phyloP scores from a whole-genome alignment of 2,797 vertebrate species.

The Echiichthys vipera region DNA sequence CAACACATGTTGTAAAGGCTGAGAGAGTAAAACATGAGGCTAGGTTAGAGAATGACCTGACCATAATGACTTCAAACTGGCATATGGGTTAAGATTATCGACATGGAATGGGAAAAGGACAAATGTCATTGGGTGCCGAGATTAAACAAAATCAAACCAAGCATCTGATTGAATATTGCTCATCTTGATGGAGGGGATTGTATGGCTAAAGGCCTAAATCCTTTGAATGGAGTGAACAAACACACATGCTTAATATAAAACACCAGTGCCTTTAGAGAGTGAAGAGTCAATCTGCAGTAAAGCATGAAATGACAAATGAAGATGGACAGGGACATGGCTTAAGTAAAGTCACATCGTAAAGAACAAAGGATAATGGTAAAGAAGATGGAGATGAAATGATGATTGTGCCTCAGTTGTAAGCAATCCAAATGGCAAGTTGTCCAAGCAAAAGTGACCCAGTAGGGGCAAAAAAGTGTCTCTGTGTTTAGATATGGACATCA shows the following conservation, averaged over 20 bases:
- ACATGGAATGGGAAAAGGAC: constrained; percentile 30
- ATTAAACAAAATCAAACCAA: constrained; percentile 28
- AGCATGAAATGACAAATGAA: constrained; percentile 70
- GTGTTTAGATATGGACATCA: constrained; percentile 33
- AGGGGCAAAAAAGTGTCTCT: constrained; percentile 7
- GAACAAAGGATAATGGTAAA: constrained; percentile 62
- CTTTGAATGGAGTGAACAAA: constrained; percentile 47
- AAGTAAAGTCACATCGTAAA: constrained; percentile 59
- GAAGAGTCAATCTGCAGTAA: constrained; percentile 58
- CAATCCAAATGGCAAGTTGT: constrained; percentile 34
- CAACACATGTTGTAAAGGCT: constrained; percentile 66
- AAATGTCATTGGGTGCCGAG: constrained; percentile 44
- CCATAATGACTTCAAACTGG: constrained; percentile 59
- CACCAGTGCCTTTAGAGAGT: constrained; percentile 48
- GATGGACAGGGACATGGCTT: constrained; percentile 67
- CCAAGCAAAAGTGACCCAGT: constrained; percentile 34
- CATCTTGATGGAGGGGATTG: constrained; percentile 30
- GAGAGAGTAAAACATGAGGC: constrained; percentile 45
- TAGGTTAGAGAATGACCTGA: constrained; percentile 31
- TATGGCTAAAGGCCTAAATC: constrained; percentile 52
- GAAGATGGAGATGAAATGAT: constrained; percentile 57
- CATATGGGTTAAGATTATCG: constrained; percentile 29
- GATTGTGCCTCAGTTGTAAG: constrained; percentile 39
- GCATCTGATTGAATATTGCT: constrained; percentile 47
- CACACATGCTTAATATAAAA: constrained; percentile 69